Percentiles rank a stretch among this genome's conserved stretches.
Evolutionary conservation across 1,140 invertebrate species (phyloP).

Genomic region (Ceratosolen fusciceps): DNA sequence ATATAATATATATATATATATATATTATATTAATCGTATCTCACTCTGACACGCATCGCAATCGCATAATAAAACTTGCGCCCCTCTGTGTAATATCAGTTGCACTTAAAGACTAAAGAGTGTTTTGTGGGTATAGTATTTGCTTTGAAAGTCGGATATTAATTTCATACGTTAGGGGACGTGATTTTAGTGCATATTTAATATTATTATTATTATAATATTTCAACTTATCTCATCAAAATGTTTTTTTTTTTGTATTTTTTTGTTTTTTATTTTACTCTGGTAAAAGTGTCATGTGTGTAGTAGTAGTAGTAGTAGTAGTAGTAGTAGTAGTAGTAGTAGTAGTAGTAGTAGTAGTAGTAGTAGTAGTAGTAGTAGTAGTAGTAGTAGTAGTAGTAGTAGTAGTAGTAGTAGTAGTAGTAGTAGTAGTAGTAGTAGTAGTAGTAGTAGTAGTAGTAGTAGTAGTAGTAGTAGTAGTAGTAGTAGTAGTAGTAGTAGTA

Average conservation of each 20-base stretch:
- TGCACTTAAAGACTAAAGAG: slow-evolving; percentile 48
- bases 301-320: slow-evolving; percentile 28
- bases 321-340: slow-evolving; percentile 29
- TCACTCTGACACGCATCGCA: slow-evolving; percentile 49
- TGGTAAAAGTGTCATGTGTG: slow-evolving; percentile 39
- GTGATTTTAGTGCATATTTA: slow-evolving; percentile 32
- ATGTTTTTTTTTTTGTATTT: slow-evolving; percentile 29
- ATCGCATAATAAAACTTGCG: slow-evolving; percentile 47
- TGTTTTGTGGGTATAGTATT: slow-evolving; percentile 44
- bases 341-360: slow-evolving; percentile 27
- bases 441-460: slow-evolving; percentile 30
- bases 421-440: slow-evolving; percentile 28
- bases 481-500: slow-evolving; percentile 26
- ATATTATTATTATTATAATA: slow-evolving; percentile 11
- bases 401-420: slow-evolving; percentile 30
- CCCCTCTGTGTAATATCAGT: slow-evolving; percentile 41
- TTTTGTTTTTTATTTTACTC: slow-evolving; percentile 37
- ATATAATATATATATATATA: too few relatives aligned
- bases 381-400: slow-evolving; percentile 26
- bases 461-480: slow-evolving; percentile 29
- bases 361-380: slow-evolving; percentile 32
- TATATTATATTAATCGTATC: slow-evolving; percentile 29
- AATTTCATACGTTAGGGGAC: slow-evolving; percentile 29
- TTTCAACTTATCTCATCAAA: slow-evolving; percentile 23
- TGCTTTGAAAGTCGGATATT: slow-evolving; percentile 38